Base-by-base conservation (phyloP, 2,113 vertebrate species). In the Labeo rohita region DNA sequence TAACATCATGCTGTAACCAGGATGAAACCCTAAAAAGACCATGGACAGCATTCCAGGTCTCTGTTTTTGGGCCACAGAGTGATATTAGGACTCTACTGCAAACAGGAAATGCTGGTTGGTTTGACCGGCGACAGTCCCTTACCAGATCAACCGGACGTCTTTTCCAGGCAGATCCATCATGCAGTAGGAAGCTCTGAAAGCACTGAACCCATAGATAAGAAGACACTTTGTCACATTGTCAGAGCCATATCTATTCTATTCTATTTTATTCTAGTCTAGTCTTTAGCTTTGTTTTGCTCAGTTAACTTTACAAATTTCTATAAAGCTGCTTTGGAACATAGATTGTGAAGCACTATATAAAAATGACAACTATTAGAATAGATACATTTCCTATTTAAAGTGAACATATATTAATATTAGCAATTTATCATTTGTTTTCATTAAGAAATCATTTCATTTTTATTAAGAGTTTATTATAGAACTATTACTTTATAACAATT, bases 51-150 rank as follows among this genome's bases (percentile, higher is more conserved):
- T 68, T 66, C 18, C 79, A 61, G 78, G 76, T 63, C 61, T 76
- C 36, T 13, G 79, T 85, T 28, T 88, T 83, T 66, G 72, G 87
- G 39, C 87, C 72, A 9, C 23, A 75, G 72, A 83, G 78, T 76
- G 72, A 68, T 49, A 77, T 77, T 79, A 77, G 28, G 9, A 70
- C 34, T 43, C 72, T 83, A 63, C 34, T 70, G 34, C 74, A 61
- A 36, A 56, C 6, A 54, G 9, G 36, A 18, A 49, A 36, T n/a
- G 0, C 47, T 15, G 21, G 34, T 59, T 15, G 36, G 8, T 18
- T 65, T 9, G 50, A 45, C 5, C 7, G 28, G 8, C 16, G 6
- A 18, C 34, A 10, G 47, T 28, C 52, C 59, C 36, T 16, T 16
- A 39, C 80, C 45, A 63, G 77, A 11, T 74, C 77, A 21, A 79